Evolutionary conservation across 1,140 invertebrate genomes (phyloP).

Genomic region (Drosophila pseudoananassae): DNA sequence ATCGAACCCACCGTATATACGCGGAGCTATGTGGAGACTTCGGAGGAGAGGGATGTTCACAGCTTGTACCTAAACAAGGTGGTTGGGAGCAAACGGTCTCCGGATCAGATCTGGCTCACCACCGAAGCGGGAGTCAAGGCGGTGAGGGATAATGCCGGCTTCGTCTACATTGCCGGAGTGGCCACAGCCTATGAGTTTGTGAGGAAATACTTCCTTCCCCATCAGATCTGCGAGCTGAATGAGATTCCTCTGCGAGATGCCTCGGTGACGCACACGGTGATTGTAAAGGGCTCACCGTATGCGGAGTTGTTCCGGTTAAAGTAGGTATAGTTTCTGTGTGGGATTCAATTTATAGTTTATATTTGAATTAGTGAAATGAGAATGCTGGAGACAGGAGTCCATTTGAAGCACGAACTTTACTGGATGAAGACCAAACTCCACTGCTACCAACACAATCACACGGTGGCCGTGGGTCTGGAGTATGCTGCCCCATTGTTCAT

Average conservation of each 20-base stretch:
- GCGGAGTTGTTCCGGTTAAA: conserved; percentile 59
- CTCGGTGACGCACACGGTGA: conserved; percentile 30
- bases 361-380: conserved; percentile 47
- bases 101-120: conserved; percentile 53
- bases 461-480: conserved; percentile 62
- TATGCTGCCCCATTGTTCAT: conserved; percentile 66
- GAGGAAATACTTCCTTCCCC: conserved; percentile 56
- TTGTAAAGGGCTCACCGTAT: conserved; percentile 56
- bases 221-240: conserved; percentile 79
- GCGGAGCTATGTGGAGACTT: conserved; percentile 49
- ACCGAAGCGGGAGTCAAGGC: conserved; percentile 56
- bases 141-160: conserved; percentile 62
- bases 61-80: conserved; percentile 63
- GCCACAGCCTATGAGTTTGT: conserved; percentile 63
- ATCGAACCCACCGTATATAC: conserved; percentile 66
- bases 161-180: conserved; percentile 67
- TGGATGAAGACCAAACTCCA: conserved; percentile 62
- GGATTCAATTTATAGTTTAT: neutral
- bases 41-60: conserved; percentile 31
- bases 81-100: conserved; percentile 30
- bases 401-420: conserved; percentile 52
- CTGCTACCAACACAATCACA: conserved; percentile 65
- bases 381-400: conserved; percentile 61
- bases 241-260: conserved; percentile 64
- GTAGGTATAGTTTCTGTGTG: conserved; percentile 20